Conservation (phyloP, 1,140 invertebrate species). For the Pogonomyrmex barbatus region DNA sequence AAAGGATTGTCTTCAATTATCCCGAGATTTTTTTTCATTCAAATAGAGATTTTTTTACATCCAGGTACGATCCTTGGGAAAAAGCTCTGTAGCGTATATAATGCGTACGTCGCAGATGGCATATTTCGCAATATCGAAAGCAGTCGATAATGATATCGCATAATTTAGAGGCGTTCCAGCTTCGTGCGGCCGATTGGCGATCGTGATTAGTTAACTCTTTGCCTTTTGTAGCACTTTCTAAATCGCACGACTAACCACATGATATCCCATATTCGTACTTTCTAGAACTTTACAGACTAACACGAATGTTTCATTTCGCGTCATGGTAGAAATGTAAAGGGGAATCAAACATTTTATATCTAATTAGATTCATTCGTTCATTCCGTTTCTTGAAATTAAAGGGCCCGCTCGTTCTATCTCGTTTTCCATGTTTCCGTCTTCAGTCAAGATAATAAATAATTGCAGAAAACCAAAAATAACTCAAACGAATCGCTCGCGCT, state of each 20-base stretch:
- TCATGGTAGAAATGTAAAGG: neutral
- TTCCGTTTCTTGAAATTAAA: neutral
- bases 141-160: conserved; percentile 11
- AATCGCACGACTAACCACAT: neutral
- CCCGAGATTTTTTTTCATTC: neutral
- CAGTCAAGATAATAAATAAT: neutral
- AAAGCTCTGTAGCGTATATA: neutral
- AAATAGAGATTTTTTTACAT: too few relatives aligned
- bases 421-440: neutral
- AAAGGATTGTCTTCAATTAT: neutral
- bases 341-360: neutral
- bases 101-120: neutral
- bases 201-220: conserved; percentile 12
- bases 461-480: conserved; percentile 21
- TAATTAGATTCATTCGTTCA: neutral
- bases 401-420: neutral
- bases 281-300: conserved; percentile 24
- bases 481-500: neutral
- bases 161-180: conserved; percentile 18
- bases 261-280: conserved; percentile 3
- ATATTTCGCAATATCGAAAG: neutral
- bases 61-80: neutral
- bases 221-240: conserved; percentile 50
- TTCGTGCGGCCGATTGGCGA: neutral
- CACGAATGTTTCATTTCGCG: neutral